Conservation (phyloP, 2,113 vertebrate genomes). For the Pionites leucogaster region DNA sequence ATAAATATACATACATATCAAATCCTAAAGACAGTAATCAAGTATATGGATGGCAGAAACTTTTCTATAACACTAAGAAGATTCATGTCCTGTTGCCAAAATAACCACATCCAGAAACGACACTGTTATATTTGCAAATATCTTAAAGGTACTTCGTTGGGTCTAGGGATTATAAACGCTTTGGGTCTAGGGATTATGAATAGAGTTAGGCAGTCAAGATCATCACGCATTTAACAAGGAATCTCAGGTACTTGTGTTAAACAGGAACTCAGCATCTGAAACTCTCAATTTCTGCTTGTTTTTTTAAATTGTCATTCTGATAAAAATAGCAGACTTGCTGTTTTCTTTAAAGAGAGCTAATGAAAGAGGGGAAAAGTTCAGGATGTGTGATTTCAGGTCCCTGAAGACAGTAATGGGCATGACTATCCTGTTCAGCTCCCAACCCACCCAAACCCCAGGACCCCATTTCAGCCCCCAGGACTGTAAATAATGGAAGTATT, state of each 20-base stretch:
- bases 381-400: neutral
- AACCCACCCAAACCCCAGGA: neutral
- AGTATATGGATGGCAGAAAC: neutral
- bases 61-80: neutral
- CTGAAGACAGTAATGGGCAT: neutral
- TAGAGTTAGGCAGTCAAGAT: neutral
- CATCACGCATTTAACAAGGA: neutral
- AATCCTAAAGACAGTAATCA: neutral
- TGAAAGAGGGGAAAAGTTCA: neutral
- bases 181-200: neutral
- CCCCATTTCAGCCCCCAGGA: neutral
- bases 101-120: neutral
- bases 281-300: neutral
- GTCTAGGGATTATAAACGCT: neutral
- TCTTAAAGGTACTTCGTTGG: neutral
- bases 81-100: neutral
- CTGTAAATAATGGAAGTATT: neutral
- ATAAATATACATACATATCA: neutral
- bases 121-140: neutral
- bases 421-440: neutral
- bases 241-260: neutral
- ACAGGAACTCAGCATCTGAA: accelerated
- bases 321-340: neutral
- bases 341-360: neutral
- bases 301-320: neutral